phyloP scores from a whole-genome alignment of 53 echinoderm and acorn worm genomes.

The Echinarachnius parma region DNA sequence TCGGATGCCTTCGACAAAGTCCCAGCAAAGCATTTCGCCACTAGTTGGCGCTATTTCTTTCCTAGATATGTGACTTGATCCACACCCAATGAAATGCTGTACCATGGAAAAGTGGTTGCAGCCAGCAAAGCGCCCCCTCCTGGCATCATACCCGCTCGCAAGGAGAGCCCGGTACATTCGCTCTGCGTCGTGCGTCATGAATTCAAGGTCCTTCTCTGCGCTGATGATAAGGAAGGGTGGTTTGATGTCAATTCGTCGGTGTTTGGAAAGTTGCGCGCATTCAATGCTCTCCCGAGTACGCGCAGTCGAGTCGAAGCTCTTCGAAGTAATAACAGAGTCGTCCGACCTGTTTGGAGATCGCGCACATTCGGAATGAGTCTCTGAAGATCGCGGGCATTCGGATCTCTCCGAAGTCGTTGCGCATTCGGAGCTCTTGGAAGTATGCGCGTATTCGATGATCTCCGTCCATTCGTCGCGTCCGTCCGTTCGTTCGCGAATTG shows the following conservation, averaged over 20 bases:
- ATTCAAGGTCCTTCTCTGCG: conserved; percentile 8
- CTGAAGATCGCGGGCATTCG: no score
- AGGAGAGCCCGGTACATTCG: not conserved
- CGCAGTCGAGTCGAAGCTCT: no score
- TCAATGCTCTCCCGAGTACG: no score
- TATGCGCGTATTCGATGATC: no score
- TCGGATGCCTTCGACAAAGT: conserved; percentile 6
- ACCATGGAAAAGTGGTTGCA: conserved; percentile 14
- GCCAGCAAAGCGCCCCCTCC: not conserved
- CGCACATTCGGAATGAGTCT: no score
- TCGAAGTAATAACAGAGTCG: no score
- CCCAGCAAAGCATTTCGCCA: conserved; percentile 18
- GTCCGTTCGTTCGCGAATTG: not conserved
- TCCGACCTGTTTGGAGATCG: no score
- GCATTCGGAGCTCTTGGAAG: no score
- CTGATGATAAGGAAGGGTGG: conserved; percentile 31
- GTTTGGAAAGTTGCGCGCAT: no score
- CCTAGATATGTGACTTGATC: not conserved
- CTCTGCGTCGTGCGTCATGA: conserved; percentile 20
- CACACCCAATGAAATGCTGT: conserved; percentile 15
- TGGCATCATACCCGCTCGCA: not conserved
- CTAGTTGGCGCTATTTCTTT: not conserved
- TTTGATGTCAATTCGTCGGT: no score
- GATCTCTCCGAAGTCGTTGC: no score
- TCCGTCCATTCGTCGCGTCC: no score